Conservation (phyloP, 1,140 invertebrate species). For the Bombus superbus region DNA sequence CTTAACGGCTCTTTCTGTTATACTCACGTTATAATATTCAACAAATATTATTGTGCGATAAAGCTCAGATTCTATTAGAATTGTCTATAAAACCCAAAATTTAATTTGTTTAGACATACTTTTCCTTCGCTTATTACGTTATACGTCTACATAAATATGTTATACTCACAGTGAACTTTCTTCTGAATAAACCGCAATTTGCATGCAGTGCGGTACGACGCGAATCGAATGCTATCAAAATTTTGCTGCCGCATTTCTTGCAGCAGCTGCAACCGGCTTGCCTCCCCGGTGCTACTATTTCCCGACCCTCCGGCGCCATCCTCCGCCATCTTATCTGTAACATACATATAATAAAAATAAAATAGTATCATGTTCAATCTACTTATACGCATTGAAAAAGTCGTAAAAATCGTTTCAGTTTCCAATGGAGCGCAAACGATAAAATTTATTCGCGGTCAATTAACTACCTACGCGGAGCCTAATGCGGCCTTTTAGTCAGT, state of each 20-base stretch:
- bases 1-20: too few relatives aligned
- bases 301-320: constrained; percentile 73
- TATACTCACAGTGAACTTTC: constrained; percentile 93
- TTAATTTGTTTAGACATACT: too few relatives aligned
- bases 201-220: constrained; percentile 98
- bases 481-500: constrained; percentile 4
- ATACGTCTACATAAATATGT: too few relatives aligned
- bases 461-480: not conserved
- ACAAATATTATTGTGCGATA: too few relatives aligned
- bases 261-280: constrained; percentile 86
- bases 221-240: constrained; percentile 97
- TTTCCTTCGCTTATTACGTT: too few relatives aligned
- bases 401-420: not conserved
- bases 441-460: constrained; percentile 4
- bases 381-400: not conserved
- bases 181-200: constrained; percentile 99
- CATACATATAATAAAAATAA: not conserved
- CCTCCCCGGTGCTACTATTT: constrained; percentile 75
- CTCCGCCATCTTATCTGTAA: constrained; percentile 75
- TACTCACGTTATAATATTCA: too few relatives aligned
- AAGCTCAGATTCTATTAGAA: too few relatives aligned
- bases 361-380: not conserved
- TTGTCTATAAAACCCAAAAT: too few relatives aligned
- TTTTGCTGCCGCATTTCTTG: constrained; percentile 95
- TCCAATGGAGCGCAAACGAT: not conserved